Conservation (phyloP, 2,797 vertebrate species). For the Crypturellus tataupa region DNA sequence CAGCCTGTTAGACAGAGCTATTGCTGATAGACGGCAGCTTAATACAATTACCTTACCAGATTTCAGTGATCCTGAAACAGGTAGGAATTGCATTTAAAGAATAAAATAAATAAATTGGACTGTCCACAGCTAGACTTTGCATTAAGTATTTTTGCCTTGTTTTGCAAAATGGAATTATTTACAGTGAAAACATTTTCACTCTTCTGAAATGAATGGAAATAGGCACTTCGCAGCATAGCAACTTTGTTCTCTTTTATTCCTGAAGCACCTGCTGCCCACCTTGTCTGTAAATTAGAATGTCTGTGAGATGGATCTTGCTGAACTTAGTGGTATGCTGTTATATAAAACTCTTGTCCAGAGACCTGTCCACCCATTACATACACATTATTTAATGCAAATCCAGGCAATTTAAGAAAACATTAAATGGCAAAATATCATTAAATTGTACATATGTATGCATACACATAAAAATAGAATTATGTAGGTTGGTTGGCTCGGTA, state of each 20-base stretch:
- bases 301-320: neutral
- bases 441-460: neutral
- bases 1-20: constrained; percentile 95
- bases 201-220: neutral
- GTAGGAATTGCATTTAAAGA: constrained; percentile 78
- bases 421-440: neutral
- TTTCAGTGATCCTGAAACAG: constrained; percentile 97
- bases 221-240: neutral
- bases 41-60: constrained; percentile 96
- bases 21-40: constrained; percentile 95
- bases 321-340: neutral
- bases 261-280: neutral
- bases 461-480: neutral
- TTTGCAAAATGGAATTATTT: neutral
- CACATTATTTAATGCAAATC: neutral
- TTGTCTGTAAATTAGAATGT: neutral
- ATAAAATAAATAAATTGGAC: neutral
- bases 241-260: neutral
- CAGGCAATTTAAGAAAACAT: neutral
- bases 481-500: neutral
- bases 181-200: neutral
- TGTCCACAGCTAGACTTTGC: neutral
- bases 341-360: neutral
- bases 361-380: accelerated
- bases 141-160: neutral